A percentile compares a stretch with the other conserved stretches of the same genome.
Conservation (phyloP, 2,888 invertebrate genomes). For the Sipha maydis region DNA sequence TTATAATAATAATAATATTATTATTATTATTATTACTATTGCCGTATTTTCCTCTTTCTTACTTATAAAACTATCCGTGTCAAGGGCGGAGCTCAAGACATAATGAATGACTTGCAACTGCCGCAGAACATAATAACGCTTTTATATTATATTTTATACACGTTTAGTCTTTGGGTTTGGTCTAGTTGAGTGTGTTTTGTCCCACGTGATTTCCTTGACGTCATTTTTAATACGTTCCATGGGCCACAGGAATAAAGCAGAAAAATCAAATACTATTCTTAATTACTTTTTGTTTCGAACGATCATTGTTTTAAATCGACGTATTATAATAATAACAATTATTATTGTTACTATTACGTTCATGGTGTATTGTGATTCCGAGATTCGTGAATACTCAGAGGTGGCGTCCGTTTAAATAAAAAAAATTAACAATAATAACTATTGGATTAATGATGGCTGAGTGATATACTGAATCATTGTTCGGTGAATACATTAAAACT, state of each 20-base stretch:
- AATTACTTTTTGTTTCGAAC: constrained; percentile 1
- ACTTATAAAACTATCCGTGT: constrained; percentile 35
- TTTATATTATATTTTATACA: constrained; percentile 35
- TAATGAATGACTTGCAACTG: constrained; percentile 56
- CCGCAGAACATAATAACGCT: constrained; percentile 32
- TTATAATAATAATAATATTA: too few relatives aligned
- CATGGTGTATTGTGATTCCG: neutral
- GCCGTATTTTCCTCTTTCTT: constrained; percentile 10
- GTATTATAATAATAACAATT: neutral
- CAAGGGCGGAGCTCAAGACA: constrained; percentile 49
- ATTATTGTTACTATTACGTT: neutral
- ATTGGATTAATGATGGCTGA: neutral
- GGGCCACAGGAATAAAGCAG: neutral
- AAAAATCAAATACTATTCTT: constrained; percentile 21
- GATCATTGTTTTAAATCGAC: constrained; percentile 8
- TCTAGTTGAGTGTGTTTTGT: constrained; percentile 41
- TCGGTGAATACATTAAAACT: neutral
- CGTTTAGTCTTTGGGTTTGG: constrained; percentile 38
- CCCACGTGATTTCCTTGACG: constrained; percentile 56
- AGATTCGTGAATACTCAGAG: neutral
- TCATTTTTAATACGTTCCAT: constrained; percentile 7
- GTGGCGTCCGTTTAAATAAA: neutral
- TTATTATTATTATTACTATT: neutral
- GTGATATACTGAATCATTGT: neutral
- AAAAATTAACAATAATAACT: too few relatives aligned